These are phyloP conservation scores for Gallinago jamesoni DNA, from an alignment of 2,113 vertebrate genomes.

Conservation along the genomic window DNA sequence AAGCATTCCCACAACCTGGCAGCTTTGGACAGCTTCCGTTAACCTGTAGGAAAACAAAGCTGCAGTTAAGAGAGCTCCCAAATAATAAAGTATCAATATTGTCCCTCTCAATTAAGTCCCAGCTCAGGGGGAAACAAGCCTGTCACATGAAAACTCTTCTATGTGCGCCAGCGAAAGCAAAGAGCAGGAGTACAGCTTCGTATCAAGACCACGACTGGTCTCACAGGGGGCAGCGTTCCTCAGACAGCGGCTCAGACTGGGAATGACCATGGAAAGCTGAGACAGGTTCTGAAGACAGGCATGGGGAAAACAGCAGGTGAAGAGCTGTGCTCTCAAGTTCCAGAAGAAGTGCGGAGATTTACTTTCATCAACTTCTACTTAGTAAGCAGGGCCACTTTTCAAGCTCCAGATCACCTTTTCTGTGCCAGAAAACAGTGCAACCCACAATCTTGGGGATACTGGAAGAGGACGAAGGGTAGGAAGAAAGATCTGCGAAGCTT, in stretches of 20 bases:
- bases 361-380: background rate
- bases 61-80: background rate
- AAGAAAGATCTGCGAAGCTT: background rate
- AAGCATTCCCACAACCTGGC: background rate
- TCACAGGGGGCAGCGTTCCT: fast-evolving
- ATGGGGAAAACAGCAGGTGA: background rate
- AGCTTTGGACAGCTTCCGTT: background rate
- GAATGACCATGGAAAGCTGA: fast-evolving
- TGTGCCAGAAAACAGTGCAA: background rate
- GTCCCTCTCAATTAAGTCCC: background rate
- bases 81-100: background rate
- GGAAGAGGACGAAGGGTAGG: fast-evolving
- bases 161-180: background rate
- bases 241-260: fast-evolving
- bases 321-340: background rate
- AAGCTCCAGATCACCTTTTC: background rate
- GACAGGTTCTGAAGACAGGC: background rate
- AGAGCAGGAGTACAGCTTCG: background rate
- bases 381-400: background rate
- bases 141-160: background rate
- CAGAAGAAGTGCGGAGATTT: background rate
- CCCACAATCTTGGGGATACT: background rate
- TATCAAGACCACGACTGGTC: background rate
- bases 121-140: background rate
- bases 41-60: background rate